These are phyloP conservation scores for Gallinago jamesoni DNA, from an alignment of 2,113 vertebrate genomes.

Conservation along the genomic window DNA sequence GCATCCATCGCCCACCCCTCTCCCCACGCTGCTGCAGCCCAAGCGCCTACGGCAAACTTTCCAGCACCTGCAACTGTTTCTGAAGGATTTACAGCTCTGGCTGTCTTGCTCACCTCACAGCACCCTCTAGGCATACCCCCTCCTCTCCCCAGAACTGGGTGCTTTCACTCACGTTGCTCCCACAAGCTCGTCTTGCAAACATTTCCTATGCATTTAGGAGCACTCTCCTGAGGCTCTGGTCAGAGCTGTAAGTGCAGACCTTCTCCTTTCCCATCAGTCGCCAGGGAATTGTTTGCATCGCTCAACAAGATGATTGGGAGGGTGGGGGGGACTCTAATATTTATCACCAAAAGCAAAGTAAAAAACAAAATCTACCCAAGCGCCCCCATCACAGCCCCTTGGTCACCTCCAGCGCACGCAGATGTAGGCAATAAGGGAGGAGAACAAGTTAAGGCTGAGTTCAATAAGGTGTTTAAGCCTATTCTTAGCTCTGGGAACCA, in stretches of 20 bases:
- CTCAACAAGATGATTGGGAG: fast-evolving
- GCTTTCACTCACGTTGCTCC: fast-evolving
- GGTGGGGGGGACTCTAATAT: not conserved
- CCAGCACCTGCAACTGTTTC: not conserved
- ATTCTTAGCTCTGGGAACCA: not conserved
- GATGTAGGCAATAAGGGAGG: not conserved
- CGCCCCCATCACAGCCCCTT: fast-evolving
- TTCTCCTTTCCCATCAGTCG: not conserved
- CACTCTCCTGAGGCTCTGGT: fast-evolving
- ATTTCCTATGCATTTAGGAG: fast-evolving
- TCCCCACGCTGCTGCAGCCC: fast-evolving
- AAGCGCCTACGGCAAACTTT: fast-evolving
- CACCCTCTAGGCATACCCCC: not conserved
- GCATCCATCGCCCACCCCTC: not conserved
- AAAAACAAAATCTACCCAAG: not conserved
- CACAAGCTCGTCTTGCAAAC: not conserved
- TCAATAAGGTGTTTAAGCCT: not conserved
- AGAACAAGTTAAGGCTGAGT: not conserved
- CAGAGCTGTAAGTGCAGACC: not conserved
- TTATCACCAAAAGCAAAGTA: not conserved
- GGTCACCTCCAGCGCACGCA: not conserved
- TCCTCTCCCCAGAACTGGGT: not conserved
- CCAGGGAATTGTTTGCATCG: not conserved
- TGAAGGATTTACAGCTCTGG: not conserved
- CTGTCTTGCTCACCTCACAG: not conserved